Evolutionary conservation across 2,888 invertebrate genomes (phyloP).

Genomic region (Hoplodrina ambigua): DNA sequence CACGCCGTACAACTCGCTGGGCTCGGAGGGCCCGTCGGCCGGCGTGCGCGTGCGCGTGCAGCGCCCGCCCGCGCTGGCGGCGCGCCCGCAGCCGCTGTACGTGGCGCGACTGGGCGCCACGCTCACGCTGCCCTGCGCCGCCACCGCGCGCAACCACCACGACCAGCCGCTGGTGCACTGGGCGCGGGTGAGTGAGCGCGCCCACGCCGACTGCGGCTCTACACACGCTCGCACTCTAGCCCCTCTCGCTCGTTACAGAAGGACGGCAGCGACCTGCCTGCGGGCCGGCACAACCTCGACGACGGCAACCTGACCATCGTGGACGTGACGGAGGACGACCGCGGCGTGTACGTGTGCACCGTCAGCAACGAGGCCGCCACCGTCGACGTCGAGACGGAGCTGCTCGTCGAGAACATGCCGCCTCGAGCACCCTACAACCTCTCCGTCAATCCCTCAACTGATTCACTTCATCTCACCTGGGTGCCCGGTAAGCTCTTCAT

Average conservation of each 20-base stretch:
- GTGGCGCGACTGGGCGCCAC: conserved; percentile 95
- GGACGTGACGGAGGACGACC: conserved; percentile 95
- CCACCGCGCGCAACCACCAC: conserved; percentile 89
- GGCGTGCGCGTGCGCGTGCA: conserved; percentile 96
- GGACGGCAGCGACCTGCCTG: conserved; percentile 93
- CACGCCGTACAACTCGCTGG: conserved; percentile 97
- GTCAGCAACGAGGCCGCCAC: conserved; percentile 97
- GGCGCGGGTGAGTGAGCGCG: conserved; percentile 67
- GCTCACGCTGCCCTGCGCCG: conserved; percentile 95
- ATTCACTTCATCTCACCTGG: conserved; percentile 95
- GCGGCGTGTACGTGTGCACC: conserved; percentile 95
- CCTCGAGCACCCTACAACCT: conserved; percentile 98
- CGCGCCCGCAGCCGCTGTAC: conserved; percentile 95
- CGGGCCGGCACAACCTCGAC: conserved; percentile 92
- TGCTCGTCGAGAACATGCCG: conserved; percentile 95
- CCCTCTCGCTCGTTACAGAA: conserved; percentile 86
- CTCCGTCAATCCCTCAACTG: conserved; percentile 93
- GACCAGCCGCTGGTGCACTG: conserved; percentile 68
- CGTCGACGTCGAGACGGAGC: conserved; percentile 94
- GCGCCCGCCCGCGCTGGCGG: conserved; percentile 95
- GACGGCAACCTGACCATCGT: conserved; percentile 96
- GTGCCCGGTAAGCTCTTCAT: conserved; percentile 90
- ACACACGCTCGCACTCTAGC: neutral
- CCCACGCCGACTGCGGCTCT: neutral
- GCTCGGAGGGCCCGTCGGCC: conserved; percentile 95